A percentile compares a stretch with the other conserved stretches of the same genome.
These are phyloP conservation scores for Opisthocomus hoazin DNA, from an alignment of 2,113 vertebrate genomes.

Conservation along the genomic window DNA sequence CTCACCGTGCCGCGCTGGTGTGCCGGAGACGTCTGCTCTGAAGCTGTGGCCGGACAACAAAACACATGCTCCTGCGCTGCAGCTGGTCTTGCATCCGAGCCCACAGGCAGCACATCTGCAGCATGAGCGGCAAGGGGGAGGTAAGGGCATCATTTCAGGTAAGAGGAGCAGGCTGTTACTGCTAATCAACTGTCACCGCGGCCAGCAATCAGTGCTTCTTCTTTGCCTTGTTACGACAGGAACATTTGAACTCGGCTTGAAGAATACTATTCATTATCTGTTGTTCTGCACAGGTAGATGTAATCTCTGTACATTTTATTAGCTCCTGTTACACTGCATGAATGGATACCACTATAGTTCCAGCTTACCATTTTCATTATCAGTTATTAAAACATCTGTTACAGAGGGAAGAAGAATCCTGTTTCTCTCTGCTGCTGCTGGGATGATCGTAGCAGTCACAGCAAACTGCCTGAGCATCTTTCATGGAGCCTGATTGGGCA, in stretches of 20 bases:
- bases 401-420: neutral
- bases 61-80: accelerated
- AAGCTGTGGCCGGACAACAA: neutral
- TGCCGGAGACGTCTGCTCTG: neutral
- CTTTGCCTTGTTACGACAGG: neutral
- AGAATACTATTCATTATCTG: neutral
- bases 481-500: neutral
- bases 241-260: neutral
- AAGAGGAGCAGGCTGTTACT: neutral
- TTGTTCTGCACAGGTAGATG: neutral
- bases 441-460: neutral
- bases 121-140: neutral
- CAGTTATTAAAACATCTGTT: neutral
- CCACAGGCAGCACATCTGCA: neutral
- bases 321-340: neutral
- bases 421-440: neutral
- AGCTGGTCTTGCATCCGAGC: neutral
- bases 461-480: neutral
- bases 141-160: neutral
- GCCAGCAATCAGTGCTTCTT: no score
- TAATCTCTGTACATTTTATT: neutral
- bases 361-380: neutral
- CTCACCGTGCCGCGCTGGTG: neutral
- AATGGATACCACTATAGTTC: neutral
- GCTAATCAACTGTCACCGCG: neutral